Base-by-base conservation (phyloP, 2,888 invertebrate species). In the Eupithecia vulgata region DNA sequence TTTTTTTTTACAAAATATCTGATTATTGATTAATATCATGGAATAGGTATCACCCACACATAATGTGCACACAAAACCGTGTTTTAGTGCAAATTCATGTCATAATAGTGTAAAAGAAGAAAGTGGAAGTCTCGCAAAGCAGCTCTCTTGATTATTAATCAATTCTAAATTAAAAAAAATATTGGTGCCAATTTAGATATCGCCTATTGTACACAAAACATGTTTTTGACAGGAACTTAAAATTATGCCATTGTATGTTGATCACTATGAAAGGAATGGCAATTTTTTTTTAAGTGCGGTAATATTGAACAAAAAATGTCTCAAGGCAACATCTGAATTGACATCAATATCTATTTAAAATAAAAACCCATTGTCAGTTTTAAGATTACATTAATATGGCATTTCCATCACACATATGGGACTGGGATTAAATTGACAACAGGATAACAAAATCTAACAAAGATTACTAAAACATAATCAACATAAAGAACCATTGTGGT, bases 381-480 rank as follows among this genome's bases (percentile, higher is more conserved):
- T 76, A 67, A 76, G n/a, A 68, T 75, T 40, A 68, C 15, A 68
- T 52, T 67, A 52, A 70, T 67, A 78, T 81, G 75, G 77, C 76
- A 79, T 76, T 69, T 74, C 66, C 77, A 79, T 80, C 76, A 79
- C 79, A 78, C 48, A 72, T 70, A n/a, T n/a, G n/a, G n/a, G n/a
- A n/a, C n/a, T n/a, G 52, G 71, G 69, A 75, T 42, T 37, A 75
- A 76, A 75, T 76, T 77, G 73, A 68, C 68, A 76, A 78, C 70
- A 76, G 65, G 62, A 76, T 65, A 25, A 13, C 10, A 34, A 35
- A 64, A 81, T 71, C 79, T 67, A 85, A 83, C 81, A 83, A 83
- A 82, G 87, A 90, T 89, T 91, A 91, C 84, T 90, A 90, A 83
- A 91, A 91, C 88, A 90, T 90, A 91, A 91, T 90, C 90, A 90